These are phyloP conservation scores for Cheilosia variabilis DNA, from an alignment of 2,888 invertebrate species.

Conservation along the genomic window DNA sequence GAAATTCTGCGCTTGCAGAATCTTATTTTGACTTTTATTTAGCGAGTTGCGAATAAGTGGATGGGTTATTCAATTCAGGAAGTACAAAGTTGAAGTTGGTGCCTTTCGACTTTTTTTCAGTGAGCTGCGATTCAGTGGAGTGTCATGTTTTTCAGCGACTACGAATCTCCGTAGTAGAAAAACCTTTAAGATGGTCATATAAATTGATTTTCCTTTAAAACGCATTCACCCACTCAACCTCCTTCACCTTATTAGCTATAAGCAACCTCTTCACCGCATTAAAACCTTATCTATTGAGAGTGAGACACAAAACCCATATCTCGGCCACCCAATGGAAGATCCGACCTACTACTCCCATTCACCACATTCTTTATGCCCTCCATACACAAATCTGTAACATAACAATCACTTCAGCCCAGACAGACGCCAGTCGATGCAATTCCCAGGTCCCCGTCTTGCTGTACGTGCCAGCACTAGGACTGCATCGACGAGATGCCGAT, in stretches of 20 bases:
- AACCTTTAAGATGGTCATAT: too few relatives aligned
- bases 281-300: conserved; percentile 48
- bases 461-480: conserved; percentile 18
- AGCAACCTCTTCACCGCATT: conserved; percentile 12
- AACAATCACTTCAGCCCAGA: conserved; percentile 33
- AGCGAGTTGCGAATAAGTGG: too few relatives aligned
- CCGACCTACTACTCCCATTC: conserved; percentile 54
- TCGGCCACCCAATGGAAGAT: not conserved
- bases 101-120: too few relatives aligned
- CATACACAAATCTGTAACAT: conserved; percentile 3
- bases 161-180: too few relatives aligned
- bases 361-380: conserved; percentile 6
- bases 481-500: conserved; percentile 39
- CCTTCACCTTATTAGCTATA: not conserved
- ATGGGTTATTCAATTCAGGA: too few relatives aligned
- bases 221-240: not conserved
- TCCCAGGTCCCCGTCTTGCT: conserved; percentile 4
- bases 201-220: not conserved
- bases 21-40: too few relatives aligned
- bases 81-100: too few relatives aligned
- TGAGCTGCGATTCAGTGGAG: too few relatives aligned
- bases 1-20: too few relatives aligned
- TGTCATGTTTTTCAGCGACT: too few relatives aligned
- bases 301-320: conserved; percentile 29
- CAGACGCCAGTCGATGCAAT: conserved; percentile 26